phyloP scores from a whole-genome alignment of 2,113 vertebrate species.

The Pelvicachromis taeniatus region DNA sequence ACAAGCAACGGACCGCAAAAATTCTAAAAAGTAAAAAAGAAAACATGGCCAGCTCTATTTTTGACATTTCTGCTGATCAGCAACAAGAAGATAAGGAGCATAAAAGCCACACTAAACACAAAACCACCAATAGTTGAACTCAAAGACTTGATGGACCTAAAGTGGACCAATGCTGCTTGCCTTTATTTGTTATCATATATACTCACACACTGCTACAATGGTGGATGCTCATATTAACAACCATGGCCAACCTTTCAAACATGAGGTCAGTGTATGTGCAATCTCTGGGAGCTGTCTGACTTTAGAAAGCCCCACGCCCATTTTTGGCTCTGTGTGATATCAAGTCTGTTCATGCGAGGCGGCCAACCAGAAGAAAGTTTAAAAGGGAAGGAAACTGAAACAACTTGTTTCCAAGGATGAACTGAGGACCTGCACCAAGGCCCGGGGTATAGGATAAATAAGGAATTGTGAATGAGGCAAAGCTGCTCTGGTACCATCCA shows the following conservation, averaged over 20 bases:
- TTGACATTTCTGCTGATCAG: not conserved
- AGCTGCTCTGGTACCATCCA: not conserved
- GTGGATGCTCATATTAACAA: not conserved
- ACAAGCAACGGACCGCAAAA: fast-evolving
- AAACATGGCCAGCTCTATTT: not conserved
- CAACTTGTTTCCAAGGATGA: not conserved
- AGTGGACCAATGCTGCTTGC: not conserved
- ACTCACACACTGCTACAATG: not conserved
- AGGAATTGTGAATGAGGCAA: not conserved
- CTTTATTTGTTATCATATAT: not conserved
- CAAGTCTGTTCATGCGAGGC: not conserved
- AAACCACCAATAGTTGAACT: not conserved
- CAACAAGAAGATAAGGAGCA: not conserved
- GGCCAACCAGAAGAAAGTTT: not conserved
- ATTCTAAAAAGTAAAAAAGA: not conserved
- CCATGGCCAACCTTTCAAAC: not conserved
- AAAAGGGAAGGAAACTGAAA: not conserved
- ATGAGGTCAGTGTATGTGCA: not conserved
- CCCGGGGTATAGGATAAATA: not conserved
- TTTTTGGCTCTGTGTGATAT: not conserved
- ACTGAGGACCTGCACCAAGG: not conserved
- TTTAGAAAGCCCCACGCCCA: not conserved
- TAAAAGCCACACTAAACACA: no score
- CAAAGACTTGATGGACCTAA: not conserved
- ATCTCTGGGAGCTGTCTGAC: not conserved